Base-by-base conservation (phyloP, 2,888 invertebrate genomes). In the Tetramorium bicarinatum region DNA sequence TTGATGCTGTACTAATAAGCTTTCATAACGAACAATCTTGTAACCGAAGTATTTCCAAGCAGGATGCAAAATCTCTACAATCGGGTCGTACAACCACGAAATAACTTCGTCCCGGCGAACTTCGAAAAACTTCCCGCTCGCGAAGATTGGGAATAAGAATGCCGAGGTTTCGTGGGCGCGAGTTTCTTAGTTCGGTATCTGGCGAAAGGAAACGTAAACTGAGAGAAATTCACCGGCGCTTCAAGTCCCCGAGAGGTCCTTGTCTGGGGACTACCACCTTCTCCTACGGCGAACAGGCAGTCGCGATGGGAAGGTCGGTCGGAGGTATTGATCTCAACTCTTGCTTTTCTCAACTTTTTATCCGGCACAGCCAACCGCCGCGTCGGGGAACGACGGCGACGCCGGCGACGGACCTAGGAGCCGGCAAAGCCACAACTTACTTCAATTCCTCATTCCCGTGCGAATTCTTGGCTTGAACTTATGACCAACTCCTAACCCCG, bases 301-400 rank as follows among this genome's bases (percentile, higher is more conserved):
- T 83, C 85, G 88, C 87, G 92, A 89, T 89, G 87, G 91, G 89
- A 86, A 85, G 91, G 88, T 91, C 84, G 92, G 93, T 93, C 92
- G 93, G 92, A 93, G 93, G 94, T 95, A 95, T 95, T 95, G 95
- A 95, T 95, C 94, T 94, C 92, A 93, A 94, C 94, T 95, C 94
- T 94, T 94, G 93, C 93, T 94, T 94, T 94, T 94, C 94, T 94
- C 92, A 94, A 94, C 93, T 94, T 94, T 94, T 94, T 94, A 94
- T 94, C 93, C 94, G 89, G 90, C 92, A 91, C 93, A 93, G 93
- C 92, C 93, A 92, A 91, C 92, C 91, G 88, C 90, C 91, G 90
- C 92, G 88, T 93, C 91, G 90, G 87, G 85, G 89, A 89, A 83
- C 89, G 87, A 87, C 84, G 71, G 15, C 76, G 80, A 62, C 89